Evolutionary conservation across 2,888 invertebrate genomes (phyloP), one percentile per base, ranked within the genome.

Genomic region (Pristionchus japonicus): DNA sequence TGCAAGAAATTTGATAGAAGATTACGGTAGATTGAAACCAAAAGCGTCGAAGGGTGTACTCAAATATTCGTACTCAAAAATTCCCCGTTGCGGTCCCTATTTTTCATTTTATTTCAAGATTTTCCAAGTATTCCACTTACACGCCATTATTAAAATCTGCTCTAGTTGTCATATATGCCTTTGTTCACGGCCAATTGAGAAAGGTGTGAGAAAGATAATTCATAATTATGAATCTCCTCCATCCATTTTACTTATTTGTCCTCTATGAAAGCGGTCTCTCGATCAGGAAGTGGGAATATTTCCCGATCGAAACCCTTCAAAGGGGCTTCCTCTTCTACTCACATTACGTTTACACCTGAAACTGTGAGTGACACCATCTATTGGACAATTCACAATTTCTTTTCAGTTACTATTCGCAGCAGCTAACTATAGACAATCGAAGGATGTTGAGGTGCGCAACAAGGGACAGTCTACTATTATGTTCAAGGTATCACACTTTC

Each of bases 291-390:
- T 67, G 31, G 31, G 1, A 13, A 43, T n/a, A 77, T 47, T 9
- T 47, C 43, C 17, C 77, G 77, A n/a, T 77, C 77, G n/a, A 77
- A 67, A 47, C 77, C 40, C 23, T 27, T 43, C 43, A 77, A 43
- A n/a, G 43, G n/a, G 27, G 43, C 40, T 4, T 43, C 77, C 17
- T 77, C 77, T 27, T 40, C 77, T 77, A 77, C 77, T 77, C 43
- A 77, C 77, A 77, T 77, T 43, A 43, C 77, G 23, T 77, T 77
- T 40, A 77, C 77, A 43, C 77, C 77, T 77, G 77, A 77, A 77
- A 77, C 77, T 74, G 74, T 74, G 74, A 77, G 77, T 27, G 1
- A 13, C 13, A 9, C n/a, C 17, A 3, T 47, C 43, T 9, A 23
- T 6, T 4, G 11, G 13, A 9, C 70, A 40, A 40, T 4, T 6